Conservation (phyloP, 30 jellyfish, hydroid and myxozoan genomes). For the Rhopilema esculentum region DNA sequence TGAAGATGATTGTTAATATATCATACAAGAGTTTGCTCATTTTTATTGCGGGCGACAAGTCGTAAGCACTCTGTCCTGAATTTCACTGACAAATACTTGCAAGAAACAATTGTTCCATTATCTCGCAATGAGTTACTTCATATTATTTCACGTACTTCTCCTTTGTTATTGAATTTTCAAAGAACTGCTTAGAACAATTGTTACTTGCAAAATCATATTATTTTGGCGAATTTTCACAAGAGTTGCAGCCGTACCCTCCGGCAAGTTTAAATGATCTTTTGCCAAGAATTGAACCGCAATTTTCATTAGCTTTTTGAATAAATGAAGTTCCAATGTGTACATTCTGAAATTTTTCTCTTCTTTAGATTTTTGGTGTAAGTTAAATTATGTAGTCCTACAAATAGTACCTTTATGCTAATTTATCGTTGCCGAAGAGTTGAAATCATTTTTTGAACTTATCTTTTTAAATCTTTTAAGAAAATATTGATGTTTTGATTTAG, state of each 20-base stretch:
- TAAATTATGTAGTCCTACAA: not conserved
- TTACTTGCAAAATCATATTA: too few species aligned
- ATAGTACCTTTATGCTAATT: not conserved
- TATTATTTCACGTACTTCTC: not conserved
- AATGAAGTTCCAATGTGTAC: not conserved
- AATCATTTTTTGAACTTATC: too few species aligned
- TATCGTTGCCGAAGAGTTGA: not conserved
- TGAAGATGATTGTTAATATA: conserved; percentile 28
- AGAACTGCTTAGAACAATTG: not conserved
- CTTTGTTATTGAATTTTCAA: not conserved
- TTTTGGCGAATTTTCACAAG: too few species aligned
- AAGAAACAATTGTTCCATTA: not conserved
- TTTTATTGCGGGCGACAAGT: not conserved
- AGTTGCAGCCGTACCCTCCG: not conserved
- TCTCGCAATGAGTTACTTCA: not conserved
- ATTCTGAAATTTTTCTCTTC: not conserved
- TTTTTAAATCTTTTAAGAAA: too few species aligned
- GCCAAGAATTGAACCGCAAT: not conserved
- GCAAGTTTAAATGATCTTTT: not conserved
- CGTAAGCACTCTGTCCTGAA: not conserved
- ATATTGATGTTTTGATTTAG: too few species aligned
- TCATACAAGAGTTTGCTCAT: not conserved
- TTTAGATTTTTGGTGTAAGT: not conserved
- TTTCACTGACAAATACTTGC: not conserved
- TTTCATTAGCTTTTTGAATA: not conserved